A percentile compares a stretch with the other conserved stretches of the same genome.
Evolutionary conservation across 2,888 invertebrate species (phyloP).

Genomic region (Halictus ligatus): DNA sequence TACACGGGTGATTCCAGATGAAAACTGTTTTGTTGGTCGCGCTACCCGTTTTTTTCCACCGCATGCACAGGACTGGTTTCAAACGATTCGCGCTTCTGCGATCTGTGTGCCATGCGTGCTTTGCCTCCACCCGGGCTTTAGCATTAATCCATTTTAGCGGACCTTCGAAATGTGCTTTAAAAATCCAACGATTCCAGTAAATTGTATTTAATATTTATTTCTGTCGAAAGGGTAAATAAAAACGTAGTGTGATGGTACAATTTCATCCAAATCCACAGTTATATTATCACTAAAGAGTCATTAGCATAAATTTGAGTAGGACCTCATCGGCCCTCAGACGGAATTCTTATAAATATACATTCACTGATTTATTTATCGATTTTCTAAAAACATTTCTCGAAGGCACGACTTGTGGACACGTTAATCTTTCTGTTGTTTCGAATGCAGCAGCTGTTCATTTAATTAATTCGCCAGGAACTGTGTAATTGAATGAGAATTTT

Average conservation of each 20-base stretch:
- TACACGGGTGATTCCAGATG: constrained; percentile 10
- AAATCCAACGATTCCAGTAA: neutral
- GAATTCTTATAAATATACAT: neutral
- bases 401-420: neutral
- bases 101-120: neutral
- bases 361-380: neutral
- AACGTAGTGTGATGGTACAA: neutral
- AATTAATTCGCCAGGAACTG: neutral
- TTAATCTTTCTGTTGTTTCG: neutral
- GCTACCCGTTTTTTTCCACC: constrained; percentile 33
- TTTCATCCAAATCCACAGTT: neutral
- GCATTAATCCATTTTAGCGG: neutral
- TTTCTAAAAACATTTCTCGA: neutral
- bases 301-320: neutral
- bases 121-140: neutral
- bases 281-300: neutral
- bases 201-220: neutral
- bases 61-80: constrained; percentile 11
- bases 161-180: neutral
- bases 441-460: neutral
- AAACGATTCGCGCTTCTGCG: constrained; percentile 43
- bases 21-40: constrained; percentile 27
- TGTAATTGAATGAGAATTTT: neutral
- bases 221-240: neutral
- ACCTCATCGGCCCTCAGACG: neutral